phyloP scores from a whole-genome alignment of 2,888 invertebrate genomes.

The Tortricodes alternella region DNA sequence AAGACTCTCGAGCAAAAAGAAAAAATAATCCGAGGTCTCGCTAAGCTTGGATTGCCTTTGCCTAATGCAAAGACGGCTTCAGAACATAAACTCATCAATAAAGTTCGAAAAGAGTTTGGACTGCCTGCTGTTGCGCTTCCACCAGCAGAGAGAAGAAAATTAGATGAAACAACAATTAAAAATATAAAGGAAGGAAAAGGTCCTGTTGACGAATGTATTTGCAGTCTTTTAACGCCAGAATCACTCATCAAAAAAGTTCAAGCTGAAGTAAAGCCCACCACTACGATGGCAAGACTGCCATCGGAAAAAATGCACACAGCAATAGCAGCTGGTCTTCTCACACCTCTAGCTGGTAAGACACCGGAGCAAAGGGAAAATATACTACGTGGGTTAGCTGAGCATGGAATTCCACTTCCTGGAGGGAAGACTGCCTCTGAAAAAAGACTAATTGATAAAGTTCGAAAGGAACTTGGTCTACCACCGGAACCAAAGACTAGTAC shows the following conservation, averaged over 20 bases:
- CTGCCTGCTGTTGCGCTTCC: no score
- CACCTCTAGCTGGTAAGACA: not conserved
- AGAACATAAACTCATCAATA: constrained; percentile 41
- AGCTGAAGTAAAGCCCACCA: not conserved
- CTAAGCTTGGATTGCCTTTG: not conserved
- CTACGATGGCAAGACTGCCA: not conserved
- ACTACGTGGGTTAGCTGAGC: not conserved
- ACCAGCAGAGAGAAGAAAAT: constrained; percentile 34
- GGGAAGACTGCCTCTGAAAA: constrained; percentile 53
- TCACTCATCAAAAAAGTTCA: no score
- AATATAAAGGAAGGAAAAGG: constrained; percentile 46
- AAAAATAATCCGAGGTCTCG: constrained; percentile 26
- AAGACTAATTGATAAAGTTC: constrained; percentile 30
- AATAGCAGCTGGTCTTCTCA: not conserved
- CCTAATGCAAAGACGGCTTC: constrained; percentile 34
- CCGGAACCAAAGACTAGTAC: not conserved
- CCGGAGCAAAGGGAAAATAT: not conserved
- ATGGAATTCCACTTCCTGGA: constrained; percentile 47
- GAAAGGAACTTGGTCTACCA: not conserved
- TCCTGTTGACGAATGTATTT: constrained; percentile 49
- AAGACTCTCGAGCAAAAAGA: not conserved
- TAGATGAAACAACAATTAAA: constrained; percentile 43
- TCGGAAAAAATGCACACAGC: not conserved
- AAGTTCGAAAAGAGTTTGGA: no score
- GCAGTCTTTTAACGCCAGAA: constrained; percentile 42